Conservation (phyloP, 2,888 invertebrate species). For the Nomada ferruginata region DNA sequence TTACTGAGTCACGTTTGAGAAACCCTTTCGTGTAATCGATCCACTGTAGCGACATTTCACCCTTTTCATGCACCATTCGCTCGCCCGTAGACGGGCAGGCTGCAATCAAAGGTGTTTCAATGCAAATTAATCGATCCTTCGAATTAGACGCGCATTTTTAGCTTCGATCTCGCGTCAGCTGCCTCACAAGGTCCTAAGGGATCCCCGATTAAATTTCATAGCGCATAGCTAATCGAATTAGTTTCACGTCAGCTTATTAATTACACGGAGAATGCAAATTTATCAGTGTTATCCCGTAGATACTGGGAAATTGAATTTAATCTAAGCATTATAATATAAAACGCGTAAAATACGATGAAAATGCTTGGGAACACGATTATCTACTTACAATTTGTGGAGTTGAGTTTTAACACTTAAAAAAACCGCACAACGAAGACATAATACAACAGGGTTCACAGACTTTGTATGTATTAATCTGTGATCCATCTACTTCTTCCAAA, state of each 20-base stretch:
- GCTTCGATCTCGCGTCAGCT: not conserved
- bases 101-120: conserved; percentile 13
- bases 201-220: not conserved
- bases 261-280: not conserved
- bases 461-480: too few relatives aligned
- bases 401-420: too few relatives aligned
- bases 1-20: conserved; percentile 15
- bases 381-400: too few relatives aligned
- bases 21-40: conserved; percentile 10
- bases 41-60: conserved; percentile 1
- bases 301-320: not conserved
- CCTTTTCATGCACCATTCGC: conserved; percentile 35
- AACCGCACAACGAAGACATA: too few relatives aligned
- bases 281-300: not conserved
- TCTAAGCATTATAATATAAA: not conserved
- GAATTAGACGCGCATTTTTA: not conserved
- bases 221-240: not conserved
- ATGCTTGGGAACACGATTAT: not conserved
- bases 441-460: too few relatives aligned
- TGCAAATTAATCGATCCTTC: conserved; percentile 3
- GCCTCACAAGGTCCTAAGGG: not conserved
- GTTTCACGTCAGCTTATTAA: not conserved
- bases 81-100: not conserved
- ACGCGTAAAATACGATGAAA: not conserved
- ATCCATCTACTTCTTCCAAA: too few relatives aligned